Conservation (phyloP, 2,113 vertebrate genomes). For the Penelope pileata region DNA sequence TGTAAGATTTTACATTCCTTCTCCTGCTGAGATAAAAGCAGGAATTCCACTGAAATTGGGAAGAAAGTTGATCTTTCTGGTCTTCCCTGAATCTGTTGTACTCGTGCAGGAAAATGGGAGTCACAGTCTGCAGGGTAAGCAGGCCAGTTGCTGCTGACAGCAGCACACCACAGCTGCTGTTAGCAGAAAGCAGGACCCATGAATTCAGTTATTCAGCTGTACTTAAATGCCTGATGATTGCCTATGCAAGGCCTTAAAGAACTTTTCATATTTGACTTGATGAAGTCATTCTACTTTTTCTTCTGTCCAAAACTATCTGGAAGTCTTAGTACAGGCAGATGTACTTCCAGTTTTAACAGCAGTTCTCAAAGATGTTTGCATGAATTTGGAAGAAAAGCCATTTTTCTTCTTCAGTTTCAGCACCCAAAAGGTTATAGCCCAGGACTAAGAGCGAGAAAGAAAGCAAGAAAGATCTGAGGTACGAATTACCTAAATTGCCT, state of each 20-base stretch:
- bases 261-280: not conserved
- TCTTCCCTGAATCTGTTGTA: not conserved
- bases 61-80: not conserved
- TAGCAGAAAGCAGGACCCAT: constrained; percentile 6
- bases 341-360: not conserved
- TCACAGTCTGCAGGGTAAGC: constrained; percentile 19
- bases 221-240: not conserved
- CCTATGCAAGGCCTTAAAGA: not conserved
- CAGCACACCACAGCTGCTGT: constrained; percentile 33
- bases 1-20: not conserved
- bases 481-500: not conserved
- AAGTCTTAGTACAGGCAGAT: not conserved
- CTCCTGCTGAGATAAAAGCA: not conserved
- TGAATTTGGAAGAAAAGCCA: not conserved
- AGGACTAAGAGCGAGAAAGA: not conserved
- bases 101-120: constrained; percentile 10
- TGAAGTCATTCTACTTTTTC: not conserved
- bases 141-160: constrained; percentile 57
- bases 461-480: not conserved
- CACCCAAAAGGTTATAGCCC: not conserved
- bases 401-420: not conserved
- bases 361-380: not conserved
- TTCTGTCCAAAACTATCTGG: not conserved
- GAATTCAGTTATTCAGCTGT: not conserved
- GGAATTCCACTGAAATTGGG: not conserved